Conservation (phyloP, 2,797 vertebrate species). For the Parauchenoglanis ngamensis region DNA sequence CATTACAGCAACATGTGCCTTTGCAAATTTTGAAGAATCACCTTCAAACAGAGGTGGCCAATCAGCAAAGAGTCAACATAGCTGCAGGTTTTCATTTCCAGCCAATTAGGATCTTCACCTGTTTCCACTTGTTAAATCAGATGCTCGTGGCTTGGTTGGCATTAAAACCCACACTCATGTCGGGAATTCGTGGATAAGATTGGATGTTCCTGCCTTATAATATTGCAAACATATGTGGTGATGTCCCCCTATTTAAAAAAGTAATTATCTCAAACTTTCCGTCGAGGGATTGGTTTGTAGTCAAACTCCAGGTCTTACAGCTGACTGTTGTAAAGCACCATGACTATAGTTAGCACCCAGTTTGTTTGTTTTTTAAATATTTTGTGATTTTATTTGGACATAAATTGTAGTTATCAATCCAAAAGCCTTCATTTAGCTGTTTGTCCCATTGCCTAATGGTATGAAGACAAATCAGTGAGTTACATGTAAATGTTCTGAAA, state of each 20-base stretch:
- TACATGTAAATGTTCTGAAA: background rate
- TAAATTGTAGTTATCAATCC: background rate
- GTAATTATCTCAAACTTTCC: background rate
- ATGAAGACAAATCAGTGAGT: background rate
- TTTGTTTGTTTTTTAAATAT: background rate
- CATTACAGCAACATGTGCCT: conserved; percentile 39
- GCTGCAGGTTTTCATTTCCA: background rate
- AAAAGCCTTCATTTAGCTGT: background rate
- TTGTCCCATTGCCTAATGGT: background rate
- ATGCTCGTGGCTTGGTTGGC: background rate
- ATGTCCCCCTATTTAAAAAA: background rate
- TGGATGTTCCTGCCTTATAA: background rate
- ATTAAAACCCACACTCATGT: background rate
- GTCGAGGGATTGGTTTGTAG: background rate
- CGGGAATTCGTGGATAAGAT: background rate
- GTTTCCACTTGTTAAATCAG: background rate
- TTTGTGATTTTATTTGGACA: background rate
- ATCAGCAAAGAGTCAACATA: no score
- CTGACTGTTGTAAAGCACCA: background rate
- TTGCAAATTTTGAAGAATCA: background rate
- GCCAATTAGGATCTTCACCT: background rate
- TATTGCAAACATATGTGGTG: background rate
- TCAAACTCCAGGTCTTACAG: background rate
- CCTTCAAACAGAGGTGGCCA: background rate
- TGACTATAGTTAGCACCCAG: background rate